A percentile compares a stretch with the other conserved stretches of the same genome.
Evolutionary conservation across 2,797 vertebrate species (phyloP).

Genomic region (Tangara arthus): DNA sequence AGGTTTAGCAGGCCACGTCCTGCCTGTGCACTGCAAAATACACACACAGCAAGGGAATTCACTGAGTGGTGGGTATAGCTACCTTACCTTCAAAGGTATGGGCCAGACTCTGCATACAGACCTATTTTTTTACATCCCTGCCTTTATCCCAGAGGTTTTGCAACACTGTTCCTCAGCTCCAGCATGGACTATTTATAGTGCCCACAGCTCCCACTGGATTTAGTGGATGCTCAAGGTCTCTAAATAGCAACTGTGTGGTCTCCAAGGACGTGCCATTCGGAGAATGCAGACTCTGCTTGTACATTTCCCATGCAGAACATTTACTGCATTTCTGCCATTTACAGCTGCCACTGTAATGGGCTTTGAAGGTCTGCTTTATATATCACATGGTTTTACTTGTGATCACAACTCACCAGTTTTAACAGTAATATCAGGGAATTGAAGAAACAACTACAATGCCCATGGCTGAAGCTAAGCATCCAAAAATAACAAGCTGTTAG

Average conservation of each 20-base stretch:
- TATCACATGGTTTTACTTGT: background rate
- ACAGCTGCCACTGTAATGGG: background rate
- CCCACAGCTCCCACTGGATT: background rate
- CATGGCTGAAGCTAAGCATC: background rate
- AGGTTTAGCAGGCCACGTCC: background rate
- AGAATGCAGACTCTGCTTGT: background rate
- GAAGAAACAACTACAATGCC: background rate
- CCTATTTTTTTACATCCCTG: background rate
- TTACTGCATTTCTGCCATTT: background rate
- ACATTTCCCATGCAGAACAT: background rate
- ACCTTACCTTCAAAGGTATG: background rate
- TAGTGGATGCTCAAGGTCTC: background rate
- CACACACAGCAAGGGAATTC: background rate
- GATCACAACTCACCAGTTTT: background rate
- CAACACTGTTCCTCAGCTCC: background rate
- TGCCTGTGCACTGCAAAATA: background rate
- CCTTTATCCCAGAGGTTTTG: background rate
- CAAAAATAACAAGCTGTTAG: constrained; percentile 47
- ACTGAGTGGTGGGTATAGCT: background rate
- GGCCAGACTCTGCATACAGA: background rate
- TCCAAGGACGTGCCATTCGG: background rate
- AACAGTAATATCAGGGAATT: background rate
- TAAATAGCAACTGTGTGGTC: background rate
- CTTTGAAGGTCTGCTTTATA: background rate
- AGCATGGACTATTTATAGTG: background rate